Evolutionary conservation across 1,140 invertebrate genomes (phyloP).

Genomic region (Aethina tumida): DNA sequence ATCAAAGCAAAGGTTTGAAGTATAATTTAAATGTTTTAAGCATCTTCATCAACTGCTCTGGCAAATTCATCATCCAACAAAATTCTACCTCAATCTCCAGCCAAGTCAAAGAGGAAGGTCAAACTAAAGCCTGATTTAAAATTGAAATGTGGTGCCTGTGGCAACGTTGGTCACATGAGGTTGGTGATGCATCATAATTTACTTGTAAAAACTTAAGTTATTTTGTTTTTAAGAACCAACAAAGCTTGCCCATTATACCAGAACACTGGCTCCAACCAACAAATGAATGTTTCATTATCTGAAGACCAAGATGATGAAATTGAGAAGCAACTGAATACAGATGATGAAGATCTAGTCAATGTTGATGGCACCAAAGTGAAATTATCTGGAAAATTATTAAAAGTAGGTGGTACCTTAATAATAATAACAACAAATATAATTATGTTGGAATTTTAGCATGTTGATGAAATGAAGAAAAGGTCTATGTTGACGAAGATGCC

Average conservation of each 20-base stretch:
- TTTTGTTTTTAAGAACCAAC: slow-evolving; percentile 60
- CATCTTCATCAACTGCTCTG: slow-evolving; percentile 27
- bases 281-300: slow-evolving; percentile 65
- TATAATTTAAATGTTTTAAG: too few relatives aligned
- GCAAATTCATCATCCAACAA: slow-evolving; percentile 26
- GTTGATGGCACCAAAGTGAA: slow-evolving; percentile 87
- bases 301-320: slow-evolving; percentile 77
- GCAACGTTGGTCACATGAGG: slow-evolving; percentile 69
- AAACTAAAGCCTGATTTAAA: slow-evolving; percentile 86
- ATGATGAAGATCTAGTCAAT: slow-evolving; percentile 82
- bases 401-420: slow-evolving; percentile 41
- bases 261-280: slow-evolving; percentile 46
- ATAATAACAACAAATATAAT: not conserved
- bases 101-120: slow-evolving; percentile 57
- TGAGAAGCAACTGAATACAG: slow-evolving; percentile 61
- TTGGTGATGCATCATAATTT: slow-evolving; percentile 7
- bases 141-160: slow-evolving; percentile 94
- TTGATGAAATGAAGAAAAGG: slow-evolving; percentile 68
- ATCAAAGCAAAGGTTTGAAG: too few relatives aligned
- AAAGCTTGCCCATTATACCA: slow-evolving; percentile 93
- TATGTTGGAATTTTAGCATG: slow-evolving; percentile 45
- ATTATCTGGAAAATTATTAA: slow-evolving; percentile 68
- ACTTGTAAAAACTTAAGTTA: slow-evolving; percentile 7
- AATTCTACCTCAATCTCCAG: slow-evolving; percentile 20
- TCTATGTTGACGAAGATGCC: slow-evolving; percentile 77